A percentile compares a stretch with the other conserved stretches of the same genome.
Conservation (phyloP, 1,140 invertebrate genomes). For the Zaprionus capensis region DNA sequence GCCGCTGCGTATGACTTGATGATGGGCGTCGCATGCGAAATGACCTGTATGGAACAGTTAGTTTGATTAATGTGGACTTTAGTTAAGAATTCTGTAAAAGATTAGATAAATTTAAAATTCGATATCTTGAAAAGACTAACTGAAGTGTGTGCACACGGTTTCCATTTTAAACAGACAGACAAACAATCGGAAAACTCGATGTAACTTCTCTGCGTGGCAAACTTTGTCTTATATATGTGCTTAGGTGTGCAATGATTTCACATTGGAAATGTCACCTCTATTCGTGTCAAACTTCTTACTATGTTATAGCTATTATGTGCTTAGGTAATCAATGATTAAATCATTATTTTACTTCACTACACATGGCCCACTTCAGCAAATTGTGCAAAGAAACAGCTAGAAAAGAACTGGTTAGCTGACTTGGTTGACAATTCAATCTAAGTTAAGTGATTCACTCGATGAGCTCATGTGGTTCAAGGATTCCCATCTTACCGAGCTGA, state of each 20-base stretch:
- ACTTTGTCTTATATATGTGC: no score
- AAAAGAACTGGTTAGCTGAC: not conserved
- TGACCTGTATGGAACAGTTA: conserved; percentile 31
- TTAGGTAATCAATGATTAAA: not conserved
- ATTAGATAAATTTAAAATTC: not conserved
- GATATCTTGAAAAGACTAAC: not conserved
- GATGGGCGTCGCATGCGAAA: conserved; percentile 57
- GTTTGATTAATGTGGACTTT: not conserved
- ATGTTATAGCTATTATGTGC: no score
- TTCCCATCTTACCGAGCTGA: conserved; percentile 67
- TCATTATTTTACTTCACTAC: not conserved
- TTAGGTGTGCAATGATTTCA: not conserved
- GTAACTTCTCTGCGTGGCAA: not conserved
- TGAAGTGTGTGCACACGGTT: not conserved
- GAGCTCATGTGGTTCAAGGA: not conserved
- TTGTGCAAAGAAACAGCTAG: not conserved
- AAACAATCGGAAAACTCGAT: not conserved
- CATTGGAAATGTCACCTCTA: no score
- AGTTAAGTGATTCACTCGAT: not conserved
- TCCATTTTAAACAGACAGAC: not conserved
- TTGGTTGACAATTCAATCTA: not conserved
- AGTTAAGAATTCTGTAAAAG: not conserved
- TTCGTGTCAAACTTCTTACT: no score
- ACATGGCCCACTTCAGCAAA: not conserved
- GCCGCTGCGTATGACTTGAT: conserved; percentile 52